These are phyloP conservation scores for Spilosoma lubricipeda DNA, from an alignment of 2,888 invertebrate genomes.

Conservation along the genomic window DNA sequence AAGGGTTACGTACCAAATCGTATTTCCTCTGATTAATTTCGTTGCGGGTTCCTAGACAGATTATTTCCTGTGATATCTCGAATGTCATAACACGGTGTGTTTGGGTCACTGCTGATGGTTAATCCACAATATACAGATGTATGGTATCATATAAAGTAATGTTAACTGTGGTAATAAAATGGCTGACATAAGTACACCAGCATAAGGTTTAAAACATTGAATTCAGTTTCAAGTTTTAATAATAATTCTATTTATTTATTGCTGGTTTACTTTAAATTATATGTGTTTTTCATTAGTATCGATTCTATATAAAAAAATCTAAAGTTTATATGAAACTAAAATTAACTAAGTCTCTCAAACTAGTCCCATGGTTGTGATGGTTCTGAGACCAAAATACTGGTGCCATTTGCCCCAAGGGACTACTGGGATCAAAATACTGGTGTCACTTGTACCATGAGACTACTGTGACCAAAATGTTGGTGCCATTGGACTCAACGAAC, in stretches of 20 bases:
- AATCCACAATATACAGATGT: background rate
- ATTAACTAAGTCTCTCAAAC: background rate
- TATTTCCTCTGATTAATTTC: too few relatives aligned
- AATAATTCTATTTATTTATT: background rate
- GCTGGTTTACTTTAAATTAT: background rate
- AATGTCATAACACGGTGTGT: too few relatives aligned
- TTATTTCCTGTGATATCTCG: too few relatives aligned
- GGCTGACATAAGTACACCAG: background rate
- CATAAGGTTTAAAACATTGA: background rate
- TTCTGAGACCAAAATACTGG: too few relatives aligned
- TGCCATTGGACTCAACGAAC: too few relatives aligned
- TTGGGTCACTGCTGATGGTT: too few relatives aligned
- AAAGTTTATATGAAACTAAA: background rate
- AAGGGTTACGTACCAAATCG: too few relatives aligned
- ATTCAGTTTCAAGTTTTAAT: background rate
- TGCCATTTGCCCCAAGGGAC: too few relatives aligned
- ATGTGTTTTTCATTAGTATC: background rate
- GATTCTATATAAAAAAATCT: background rate
- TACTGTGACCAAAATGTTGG: too few relatives aligned
- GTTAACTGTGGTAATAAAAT: background rate
- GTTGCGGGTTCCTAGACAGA: too few relatives aligned
- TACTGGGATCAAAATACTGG: too few relatives aligned
- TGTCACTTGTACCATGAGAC: background rate
- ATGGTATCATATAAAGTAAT: background rate
- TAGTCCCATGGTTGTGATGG: too few relatives aligned